Conservation (phyloP, 2,888 invertebrate genomes). For the Ophion obscuratus region DNA sequence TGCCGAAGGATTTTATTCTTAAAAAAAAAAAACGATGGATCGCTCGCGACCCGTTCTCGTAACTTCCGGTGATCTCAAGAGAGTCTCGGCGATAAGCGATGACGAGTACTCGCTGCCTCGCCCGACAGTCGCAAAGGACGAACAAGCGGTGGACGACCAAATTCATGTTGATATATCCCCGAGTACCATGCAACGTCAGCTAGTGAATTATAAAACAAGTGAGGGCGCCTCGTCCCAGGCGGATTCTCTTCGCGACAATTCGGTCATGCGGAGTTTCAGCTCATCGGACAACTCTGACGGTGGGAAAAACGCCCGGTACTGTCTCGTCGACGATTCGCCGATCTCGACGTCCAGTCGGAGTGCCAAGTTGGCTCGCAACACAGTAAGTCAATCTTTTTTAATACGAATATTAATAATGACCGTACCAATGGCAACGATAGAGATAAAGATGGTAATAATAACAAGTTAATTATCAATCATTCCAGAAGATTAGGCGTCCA, state of each 20-base stretch:
- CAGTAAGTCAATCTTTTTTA: constrained; percentile 74
- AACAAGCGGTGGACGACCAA: constrained; percentile 56
- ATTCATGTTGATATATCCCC: constrained; percentile 58
- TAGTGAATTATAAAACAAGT: not conserved
- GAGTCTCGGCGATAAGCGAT: constrained; percentile 76
- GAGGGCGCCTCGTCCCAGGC: constrained; percentile 27
- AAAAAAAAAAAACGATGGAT: constrained; percentile 69
- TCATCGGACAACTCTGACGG: constrained; percentile 56
- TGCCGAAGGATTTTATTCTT: too few species aligned
- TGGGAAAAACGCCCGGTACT: constrained; percentile 74
- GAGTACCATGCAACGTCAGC: constrained; percentile 5
- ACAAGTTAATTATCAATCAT: too few species aligned
- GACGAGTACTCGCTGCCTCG: constrained; percentile 73
- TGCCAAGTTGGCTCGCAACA: constrained; percentile 80
- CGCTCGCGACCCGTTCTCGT: constrained; percentile 68
- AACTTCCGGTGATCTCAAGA: constrained; percentile 73
- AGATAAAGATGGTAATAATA: too few species aligned
- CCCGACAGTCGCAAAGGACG: constrained; percentile 65
- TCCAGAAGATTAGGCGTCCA: too few species aligned
- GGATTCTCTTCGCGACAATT: constrained; percentile 49
- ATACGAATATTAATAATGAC: not conserved
- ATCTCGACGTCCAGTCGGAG: constrained; percentile 77
- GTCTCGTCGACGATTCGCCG: constrained; percentile 78
- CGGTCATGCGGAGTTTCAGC: constrained; percentile 27
- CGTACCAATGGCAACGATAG: not conserved